phyloP scores from a whole-genome alignment of 2,113 vertebrate species.

The Copsychus sechellarum region DNA sequence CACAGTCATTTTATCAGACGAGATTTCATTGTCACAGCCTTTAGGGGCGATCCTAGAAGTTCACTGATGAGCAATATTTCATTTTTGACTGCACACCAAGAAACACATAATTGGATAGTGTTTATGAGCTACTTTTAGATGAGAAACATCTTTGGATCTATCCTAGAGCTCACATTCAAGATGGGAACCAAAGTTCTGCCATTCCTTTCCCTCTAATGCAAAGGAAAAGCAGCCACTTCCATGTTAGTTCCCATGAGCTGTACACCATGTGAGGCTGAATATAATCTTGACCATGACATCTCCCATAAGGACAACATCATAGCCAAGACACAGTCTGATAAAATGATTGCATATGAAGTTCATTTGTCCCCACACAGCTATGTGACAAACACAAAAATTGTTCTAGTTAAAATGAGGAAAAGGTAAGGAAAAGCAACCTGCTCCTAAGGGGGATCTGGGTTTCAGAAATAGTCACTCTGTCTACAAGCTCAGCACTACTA shows the following conservation, averaged over 20 bases:
- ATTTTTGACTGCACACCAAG: background rate
- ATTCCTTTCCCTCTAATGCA: background rate
- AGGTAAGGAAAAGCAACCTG: background rate
- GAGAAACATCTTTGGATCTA: background rate
- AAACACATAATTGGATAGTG: background rate
- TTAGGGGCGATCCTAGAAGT: background rate
- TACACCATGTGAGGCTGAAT: background rate
- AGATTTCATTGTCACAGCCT: background rate
- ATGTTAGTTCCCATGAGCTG: background rate
- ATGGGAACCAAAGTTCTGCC: background rate
- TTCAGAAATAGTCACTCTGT: background rate
- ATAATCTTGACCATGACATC: background rate
- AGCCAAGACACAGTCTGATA: accelerated
- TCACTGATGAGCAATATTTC: background rate
- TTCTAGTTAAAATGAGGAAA: background rate
- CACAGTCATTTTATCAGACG: background rate
- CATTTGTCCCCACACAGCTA: background rate
- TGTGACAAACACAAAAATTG: background rate
- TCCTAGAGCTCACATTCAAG: background rate
- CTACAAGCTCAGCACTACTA: background rate
- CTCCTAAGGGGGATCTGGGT: background rate
- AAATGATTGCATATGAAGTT: background rate
- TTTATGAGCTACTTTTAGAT: background rate
- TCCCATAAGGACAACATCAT: accelerated
- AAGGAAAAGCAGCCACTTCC: background rate